Conservation (phyloP, 2,113 vertebrate genomes). For the Nycticebus coucang region DNA sequence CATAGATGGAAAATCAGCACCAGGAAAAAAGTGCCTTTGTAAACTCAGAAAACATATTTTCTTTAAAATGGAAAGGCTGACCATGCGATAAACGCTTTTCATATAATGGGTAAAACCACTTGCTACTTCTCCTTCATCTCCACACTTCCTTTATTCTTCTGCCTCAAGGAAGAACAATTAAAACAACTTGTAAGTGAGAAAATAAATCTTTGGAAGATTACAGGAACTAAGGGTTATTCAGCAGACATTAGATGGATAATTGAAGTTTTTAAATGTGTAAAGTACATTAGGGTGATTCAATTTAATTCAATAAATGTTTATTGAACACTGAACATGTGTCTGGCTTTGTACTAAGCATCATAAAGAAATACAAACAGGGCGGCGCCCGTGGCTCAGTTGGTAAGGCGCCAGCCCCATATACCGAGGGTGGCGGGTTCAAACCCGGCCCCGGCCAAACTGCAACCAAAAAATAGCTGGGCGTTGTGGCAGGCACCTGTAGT, state of each 20-base stretch:
- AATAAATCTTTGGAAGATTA: constrained; percentile 40
- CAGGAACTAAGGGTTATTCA: not conserved
- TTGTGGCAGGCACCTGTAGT: no score
- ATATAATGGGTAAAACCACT: constrained; percentile 46
- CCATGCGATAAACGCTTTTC: constrained; percentile 65
- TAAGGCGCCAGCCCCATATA: no score
- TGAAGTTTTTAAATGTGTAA: not conserved
- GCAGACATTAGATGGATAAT: not conserved
- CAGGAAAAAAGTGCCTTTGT: constrained; percentile 68
- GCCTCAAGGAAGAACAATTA: constrained; percentile 48
- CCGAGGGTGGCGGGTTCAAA: no score
- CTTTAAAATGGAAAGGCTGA: constrained; percentile 72
- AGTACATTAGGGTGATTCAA: constrained; percentile 30
- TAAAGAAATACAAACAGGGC: constrained; percentile 12
- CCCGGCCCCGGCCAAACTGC: no score
- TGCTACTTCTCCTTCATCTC: not conserved
- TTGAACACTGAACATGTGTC: not conserved
- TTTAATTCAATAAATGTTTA: constrained; percentile 52
- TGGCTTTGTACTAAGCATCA: not conserved
- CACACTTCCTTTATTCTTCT: not conserved
- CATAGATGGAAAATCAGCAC: constrained; percentile 69
- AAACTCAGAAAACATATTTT: constrained; percentile 74
- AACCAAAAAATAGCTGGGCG: no score
- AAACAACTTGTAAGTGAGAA: constrained; percentile 37
- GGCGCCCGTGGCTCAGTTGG: no score